These are phyloP conservation scores for Ricordea florida DNA, from an alignment of 92 coral and sea anemone genomes.

Conservation along the genomic window DNA sequence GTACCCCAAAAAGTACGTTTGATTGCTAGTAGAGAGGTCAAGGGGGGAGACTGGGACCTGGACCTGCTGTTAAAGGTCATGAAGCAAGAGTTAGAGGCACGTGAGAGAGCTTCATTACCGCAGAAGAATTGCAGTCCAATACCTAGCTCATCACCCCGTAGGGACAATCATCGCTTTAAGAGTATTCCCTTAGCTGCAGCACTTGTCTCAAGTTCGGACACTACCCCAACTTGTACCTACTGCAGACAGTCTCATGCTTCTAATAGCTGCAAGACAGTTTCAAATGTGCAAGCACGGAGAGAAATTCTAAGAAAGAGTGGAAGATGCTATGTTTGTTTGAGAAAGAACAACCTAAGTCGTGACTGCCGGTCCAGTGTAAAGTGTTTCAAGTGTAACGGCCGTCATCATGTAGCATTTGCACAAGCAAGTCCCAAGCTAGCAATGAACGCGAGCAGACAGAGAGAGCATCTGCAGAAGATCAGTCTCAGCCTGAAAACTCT, in stretches of 20 bases:
- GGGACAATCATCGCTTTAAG: too few relatives aligned
- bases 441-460: background rate
- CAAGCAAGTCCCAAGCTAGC: background rate
- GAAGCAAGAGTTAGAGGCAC: slow-evolving; percentile 32
- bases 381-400: slow-evolving; percentile 20
- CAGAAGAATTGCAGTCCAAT: too few relatives aligned
- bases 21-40: slow-evolving; percentile 37
- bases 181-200: too few relatives aligned
- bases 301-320: slow-evolving; percentile 24
- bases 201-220: too few relatives aligned
- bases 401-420: slow-evolving; percentile 42
- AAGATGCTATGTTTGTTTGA: slow-evolving; percentile 43
- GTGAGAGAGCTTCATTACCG: slow-evolving; percentile 47
- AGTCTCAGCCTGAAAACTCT: background rate
- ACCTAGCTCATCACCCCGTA: too few relatives aligned
- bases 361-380: slow-evolving; percentile 20
- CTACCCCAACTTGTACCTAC: slow-evolving; percentile 54
- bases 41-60: too few relatives aligned
- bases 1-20: slow-evolving; percentile 30
- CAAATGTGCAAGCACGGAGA: background rate
- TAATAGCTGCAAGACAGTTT: slow-evolving; percentile 33
- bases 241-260: slow-evolving; percentile 39
- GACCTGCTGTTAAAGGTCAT: slow-evolving; percentile 22
- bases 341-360: slow-evolving; percentile 30
- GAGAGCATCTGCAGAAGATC: background rate